Percentiles rank a stretch among this genome's conserved stretches.
Evolutionary conservation across 1,140 invertebrate species (phyloP).

Genomic region (Nasonia giraulti): DNA sequence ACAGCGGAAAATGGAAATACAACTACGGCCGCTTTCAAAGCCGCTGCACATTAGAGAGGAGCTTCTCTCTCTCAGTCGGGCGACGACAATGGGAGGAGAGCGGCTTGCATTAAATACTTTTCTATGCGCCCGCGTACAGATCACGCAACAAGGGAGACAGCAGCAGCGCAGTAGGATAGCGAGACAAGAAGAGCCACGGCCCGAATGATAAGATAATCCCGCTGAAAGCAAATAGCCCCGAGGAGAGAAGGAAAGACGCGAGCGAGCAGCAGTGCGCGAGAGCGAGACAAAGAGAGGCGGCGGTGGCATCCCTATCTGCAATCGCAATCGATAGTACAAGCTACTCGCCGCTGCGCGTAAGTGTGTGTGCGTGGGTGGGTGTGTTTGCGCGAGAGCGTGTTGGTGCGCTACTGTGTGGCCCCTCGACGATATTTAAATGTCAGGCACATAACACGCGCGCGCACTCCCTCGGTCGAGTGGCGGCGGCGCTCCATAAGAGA

Average conservation of each 20-base stretch:
- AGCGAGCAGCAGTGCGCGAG: background rate
- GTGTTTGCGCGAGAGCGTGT: background rate
- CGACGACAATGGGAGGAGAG: slow-evolving; percentile 1
- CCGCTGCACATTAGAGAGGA: slow-evolving; percentile 13
- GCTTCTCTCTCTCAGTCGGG: background rate
- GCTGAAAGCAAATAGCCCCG: slow-evolving; percentile 48
- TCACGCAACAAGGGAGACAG: background rate
- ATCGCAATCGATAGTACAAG: slow-evolving; percentile 64
- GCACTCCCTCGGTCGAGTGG: slow-evolving; percentile 53
- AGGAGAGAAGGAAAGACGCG: slow-evolving; percentile 19
- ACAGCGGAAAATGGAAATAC: slow-evolving; percentile 45
- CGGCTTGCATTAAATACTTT: slow-evolving; percentile 22
- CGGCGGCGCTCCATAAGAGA: slow-evolving; percentile 43
- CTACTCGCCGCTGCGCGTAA: background rate
- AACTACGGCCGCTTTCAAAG: slow-evolving; percentile 12
- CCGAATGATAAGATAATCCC: slow-evolving; percentile 41
- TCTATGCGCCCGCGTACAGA: slow-evolving; percentile 5
- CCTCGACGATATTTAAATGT: slow-evolving; percentile 73
- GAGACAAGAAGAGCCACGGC: slow-evolving; percentile 28
- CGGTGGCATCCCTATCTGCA: slow-evolving; percentile 57
- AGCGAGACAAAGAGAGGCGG: background rate
- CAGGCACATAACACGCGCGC: slow-evolving; percentile 67
- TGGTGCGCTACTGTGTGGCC: slow-evolving; percentile 41
- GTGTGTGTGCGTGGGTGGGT: background rate
- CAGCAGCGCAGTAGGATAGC: background rate